phyloP scores from a whole-genome alignment of 2,888 invertebrate genomes.

The Digitonthophagus gazella region DNA sequence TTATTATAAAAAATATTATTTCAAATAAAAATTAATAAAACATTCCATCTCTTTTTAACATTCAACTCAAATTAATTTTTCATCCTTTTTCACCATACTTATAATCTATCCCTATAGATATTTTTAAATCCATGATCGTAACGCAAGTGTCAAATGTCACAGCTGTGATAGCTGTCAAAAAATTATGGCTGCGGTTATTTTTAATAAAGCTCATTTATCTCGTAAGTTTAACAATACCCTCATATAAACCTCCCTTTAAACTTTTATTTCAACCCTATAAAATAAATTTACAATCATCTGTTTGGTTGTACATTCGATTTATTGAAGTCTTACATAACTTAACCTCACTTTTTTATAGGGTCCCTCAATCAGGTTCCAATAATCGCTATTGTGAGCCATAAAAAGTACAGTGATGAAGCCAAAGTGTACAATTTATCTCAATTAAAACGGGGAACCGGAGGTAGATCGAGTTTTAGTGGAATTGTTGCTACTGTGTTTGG shows the following conservation, averaged over 20 bases:
- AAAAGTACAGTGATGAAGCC: conserved; percentile 57
- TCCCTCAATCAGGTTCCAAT: conserved; percentile 8
- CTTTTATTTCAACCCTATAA: not conserved
- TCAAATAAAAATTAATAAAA: not conserved
- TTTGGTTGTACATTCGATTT: not conserved
- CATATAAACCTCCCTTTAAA: not conserved
- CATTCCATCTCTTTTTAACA: not conserved
- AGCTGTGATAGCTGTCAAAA: conserved; percentile 20
- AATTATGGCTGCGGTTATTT: conserved; percentile 44
- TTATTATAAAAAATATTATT: not conserved
- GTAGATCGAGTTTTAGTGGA: conserved; percentile 95
- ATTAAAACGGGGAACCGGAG: conserved; percentile 82
- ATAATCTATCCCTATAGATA: not conserved
- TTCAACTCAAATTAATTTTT: not conserved
- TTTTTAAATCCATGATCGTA: not conserved
- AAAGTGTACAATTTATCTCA: conserved; percentile 61
- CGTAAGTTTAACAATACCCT: conserved; percentile 38
- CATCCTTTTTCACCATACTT: not conserved
- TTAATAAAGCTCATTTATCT: conserved; percentile 41
- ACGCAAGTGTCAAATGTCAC: not conserved
- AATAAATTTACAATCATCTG: not conserved
- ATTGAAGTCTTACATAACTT: conserved; percentile 36
- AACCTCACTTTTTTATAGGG: conserved; percentile 30
- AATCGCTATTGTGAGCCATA: conserved; percentile 43
- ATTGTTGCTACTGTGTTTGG: conserved; percentile 98